phyloP scores from a whole-genome alignment of 2,888 invertebrate species.

The Clitarchus hookeri region DNA sequence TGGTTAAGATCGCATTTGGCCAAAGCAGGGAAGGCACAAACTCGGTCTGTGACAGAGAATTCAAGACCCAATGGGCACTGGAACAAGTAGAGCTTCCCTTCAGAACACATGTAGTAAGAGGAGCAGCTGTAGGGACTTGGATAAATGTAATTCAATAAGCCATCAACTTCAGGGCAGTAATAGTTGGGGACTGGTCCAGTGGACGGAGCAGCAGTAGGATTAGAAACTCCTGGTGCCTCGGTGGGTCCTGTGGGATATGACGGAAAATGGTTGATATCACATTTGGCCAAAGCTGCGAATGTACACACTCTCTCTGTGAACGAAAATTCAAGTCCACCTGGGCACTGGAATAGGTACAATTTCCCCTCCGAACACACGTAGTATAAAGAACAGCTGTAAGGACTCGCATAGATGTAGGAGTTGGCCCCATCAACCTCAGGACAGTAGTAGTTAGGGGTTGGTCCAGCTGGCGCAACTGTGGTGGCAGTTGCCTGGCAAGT shows the following conservation, averaged over 20 bases:
- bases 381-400: neutral
- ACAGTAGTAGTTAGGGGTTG: conserved; percentile 16
- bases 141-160: neutral
- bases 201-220: neutral
- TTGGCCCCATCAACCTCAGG: neutral
- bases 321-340: neutral
- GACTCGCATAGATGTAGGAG: neutral
- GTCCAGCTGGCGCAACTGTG: neutral
- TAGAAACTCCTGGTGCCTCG: neutral
- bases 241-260: conserved; percentile 6
- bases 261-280: neutral
- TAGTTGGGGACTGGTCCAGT: neutral
- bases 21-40: neutral
- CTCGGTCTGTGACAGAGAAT: neutral
- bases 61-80: neutral
- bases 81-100: neutral
- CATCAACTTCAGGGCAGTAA: conserved; percentile 2
- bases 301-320: neutral
- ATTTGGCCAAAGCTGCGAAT: neutral
- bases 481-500: neutral
- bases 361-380: neutral
- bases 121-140: neutral
- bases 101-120: neutral
- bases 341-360: neutral
- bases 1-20: conserved; percentile 6